Conservation (phyloP, 2,113 vertebrate species). For the Barbus barbus region DNA sequence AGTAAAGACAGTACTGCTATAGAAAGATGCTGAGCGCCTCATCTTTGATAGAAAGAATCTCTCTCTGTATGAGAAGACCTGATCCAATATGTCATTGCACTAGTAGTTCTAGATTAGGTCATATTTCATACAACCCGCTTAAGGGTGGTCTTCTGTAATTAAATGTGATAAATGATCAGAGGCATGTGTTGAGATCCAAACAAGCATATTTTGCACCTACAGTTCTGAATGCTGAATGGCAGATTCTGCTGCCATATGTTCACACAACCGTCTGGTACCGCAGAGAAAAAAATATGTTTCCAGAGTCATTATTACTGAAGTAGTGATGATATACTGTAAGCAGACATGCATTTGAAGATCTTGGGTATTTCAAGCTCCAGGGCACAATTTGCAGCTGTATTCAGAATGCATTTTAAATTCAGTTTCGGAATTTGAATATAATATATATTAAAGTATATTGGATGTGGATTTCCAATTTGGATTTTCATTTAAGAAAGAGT, state of each 20-base stretch:
- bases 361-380: background rate
- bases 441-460: background rate
- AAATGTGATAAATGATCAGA: constrained; percentile 28
- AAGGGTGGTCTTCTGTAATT: background rate
- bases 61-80: background rate
- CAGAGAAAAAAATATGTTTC: constrained; percentile 25
- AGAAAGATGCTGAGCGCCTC: background rate
- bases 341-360: background rate
- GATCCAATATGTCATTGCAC: background rate
- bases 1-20: too few species aligned
- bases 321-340: constrained; percentile 18
- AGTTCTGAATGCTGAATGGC: constrained; percentile 27
- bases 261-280: constrained; percentile 10
- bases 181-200: constrained; percentile 1
- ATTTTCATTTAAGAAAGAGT: background rate
- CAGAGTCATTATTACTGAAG: constrained; percentile 29
- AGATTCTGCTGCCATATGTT: constrained; percentile 31
- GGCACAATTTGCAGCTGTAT: background rate
- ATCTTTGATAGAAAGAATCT: background rate
- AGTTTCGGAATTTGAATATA: background rate
- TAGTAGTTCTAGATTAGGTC: background rate
- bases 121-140: background rate
- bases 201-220: constrained; percentile 17
- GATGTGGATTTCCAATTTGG: too few species aligned
- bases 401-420: background rate